A percentile compares a stretch with the other conserved stretches of the same genome.
Evolutionary conservation across 1,140 invertebrate genomes (phyloP).

Genomic region (Caenorhabditis inopinata): DNA sequence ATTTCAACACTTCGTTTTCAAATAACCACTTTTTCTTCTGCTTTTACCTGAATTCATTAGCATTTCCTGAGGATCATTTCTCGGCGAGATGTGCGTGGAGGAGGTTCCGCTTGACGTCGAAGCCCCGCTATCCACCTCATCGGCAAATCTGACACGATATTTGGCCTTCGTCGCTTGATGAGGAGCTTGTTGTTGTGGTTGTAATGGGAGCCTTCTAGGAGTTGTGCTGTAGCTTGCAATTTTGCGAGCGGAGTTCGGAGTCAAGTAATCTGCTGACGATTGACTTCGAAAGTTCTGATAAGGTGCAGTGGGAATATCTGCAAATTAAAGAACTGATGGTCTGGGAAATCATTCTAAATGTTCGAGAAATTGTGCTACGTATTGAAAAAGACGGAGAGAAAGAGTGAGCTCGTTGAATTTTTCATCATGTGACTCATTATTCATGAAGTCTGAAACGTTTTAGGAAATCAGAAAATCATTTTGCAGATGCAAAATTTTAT

Average conservation of each 20-base stretch:
- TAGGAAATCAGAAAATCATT: no score
- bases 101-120: slow-evolving; percentile 28
- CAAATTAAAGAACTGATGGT: not conserved
- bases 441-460: no score
- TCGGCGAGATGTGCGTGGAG: slow-evolving; percentile 28
- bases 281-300: slow-evolving; percentile 27
- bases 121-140: slow-evolving; percentile 39
- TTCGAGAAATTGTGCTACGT: no score
- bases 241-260: slow-evolving; percentile 7
- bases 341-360: no score
- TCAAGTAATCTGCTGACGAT: slow-evolving; percentile 13
- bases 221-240: slow-evolving; percentile 9
- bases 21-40: no score
- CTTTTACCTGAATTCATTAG: not conserved
- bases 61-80: slow-evolving; percentile 19
- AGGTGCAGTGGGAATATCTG: not conserved
- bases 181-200: not conserved
- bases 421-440: no score
- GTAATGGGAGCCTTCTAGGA: not conserved
- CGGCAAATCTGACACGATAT: slow-evolving; percentile 35
- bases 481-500: no score
- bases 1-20: no score
- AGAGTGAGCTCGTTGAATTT: no score
- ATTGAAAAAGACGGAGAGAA: no score
- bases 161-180: not conserved